A percentile compares a stretch with the other conserved stretches of the same genome.
Conservation (phyloP, 2,113 vertebrate species). For the Macrotus californicus region DNA sequence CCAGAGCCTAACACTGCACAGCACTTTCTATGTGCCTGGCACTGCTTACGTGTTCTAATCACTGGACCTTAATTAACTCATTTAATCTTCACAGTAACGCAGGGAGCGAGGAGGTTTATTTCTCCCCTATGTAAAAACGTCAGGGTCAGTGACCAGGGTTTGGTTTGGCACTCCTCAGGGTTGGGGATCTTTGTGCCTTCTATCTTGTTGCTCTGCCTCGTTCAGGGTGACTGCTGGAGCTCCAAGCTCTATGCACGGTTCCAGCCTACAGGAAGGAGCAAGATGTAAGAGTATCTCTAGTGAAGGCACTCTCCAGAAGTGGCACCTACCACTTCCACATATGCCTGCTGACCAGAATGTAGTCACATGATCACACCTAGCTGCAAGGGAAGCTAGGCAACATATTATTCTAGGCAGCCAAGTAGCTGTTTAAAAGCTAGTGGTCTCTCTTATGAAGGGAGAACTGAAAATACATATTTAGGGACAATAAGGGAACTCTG, state of each 20-base stretch:
- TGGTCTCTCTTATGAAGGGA: not conserved
- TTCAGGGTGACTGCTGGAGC: not conserved
- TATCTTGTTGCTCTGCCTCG: not conserved
- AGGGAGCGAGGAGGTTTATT: not conserved
- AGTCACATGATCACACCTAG: not conserved
- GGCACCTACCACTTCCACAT: not conserved
- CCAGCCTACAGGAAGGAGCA: not conserved
- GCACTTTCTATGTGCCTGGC: not conserved
- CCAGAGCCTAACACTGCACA: not conserved
- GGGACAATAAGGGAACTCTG: not conserved
- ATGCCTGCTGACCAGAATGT: not conserved
- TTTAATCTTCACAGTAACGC: not conserved
- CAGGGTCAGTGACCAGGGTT: not conserved
- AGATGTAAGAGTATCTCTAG: not conserved
- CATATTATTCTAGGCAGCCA: not conserved
- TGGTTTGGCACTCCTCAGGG: not conserved
- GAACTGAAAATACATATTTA: not conserved
- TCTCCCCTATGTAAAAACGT: not conserved
- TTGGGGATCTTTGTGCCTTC: not conserved
- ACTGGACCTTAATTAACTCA: not conserved
- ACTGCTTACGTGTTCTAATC: rapidly evolving
- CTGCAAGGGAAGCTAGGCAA: not conserved
- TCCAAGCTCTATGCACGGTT: not conserved
- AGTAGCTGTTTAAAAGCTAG: not conserved
- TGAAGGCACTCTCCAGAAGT: not conserved